phyloP scores from a whole-genome alignment of 2,113 vertebrate species.

The Benitochromis conjunctus region DNA sequence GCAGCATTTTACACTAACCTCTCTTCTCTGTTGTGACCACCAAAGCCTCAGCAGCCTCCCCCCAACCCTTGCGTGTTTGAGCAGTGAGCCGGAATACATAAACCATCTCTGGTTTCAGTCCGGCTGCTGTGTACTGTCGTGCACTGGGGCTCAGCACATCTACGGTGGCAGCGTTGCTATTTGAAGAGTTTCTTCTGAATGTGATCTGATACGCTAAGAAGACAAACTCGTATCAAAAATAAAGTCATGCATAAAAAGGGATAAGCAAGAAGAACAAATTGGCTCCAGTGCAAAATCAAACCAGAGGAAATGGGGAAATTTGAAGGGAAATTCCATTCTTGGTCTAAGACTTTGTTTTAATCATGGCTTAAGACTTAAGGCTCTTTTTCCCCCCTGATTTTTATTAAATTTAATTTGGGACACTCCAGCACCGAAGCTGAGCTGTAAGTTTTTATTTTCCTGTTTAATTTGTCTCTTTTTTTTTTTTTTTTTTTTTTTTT shows the following conservation, averaged over 20 bases:
- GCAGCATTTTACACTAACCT: slow-evolving; percentile 70
- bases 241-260: not conserved
- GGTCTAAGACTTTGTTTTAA: not conserved
- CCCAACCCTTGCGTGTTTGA: slow-evolving; percentile 97
- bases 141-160: slow-evolving; percentile 87
- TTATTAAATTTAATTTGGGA: not conserved
- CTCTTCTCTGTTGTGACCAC: slow-evolving; percentile 97
- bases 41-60: slow-evolving; percentile 87
- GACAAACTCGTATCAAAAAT: not conserved
- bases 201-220: slow-evolving; percentile 90
- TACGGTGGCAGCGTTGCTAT: slow-evolving; percentile 73
- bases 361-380: not conserved
- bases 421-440: not conserved
- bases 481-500: too few relatives aligned
- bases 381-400: fast-evolving
- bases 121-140: slow-evolving; percentile 85
- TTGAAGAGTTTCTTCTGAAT: slow-evolving; percentile 85
- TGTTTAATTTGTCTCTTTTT: not conserved
- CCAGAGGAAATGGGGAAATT: not conserved
- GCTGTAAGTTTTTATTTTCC: not conserved
- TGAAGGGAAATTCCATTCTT: not conserved
- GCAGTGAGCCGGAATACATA: slow-evolving; percentile 93
- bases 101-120: slow-evolving; percentile 85
- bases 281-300: not conserved
- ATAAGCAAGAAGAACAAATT: not conserved